A percentile compares a stretch with the other conserved stretches of the same genome.
Conservation (phyloP, 2,113 vertebrate species). For the Malurus cyaneus region DNA sequence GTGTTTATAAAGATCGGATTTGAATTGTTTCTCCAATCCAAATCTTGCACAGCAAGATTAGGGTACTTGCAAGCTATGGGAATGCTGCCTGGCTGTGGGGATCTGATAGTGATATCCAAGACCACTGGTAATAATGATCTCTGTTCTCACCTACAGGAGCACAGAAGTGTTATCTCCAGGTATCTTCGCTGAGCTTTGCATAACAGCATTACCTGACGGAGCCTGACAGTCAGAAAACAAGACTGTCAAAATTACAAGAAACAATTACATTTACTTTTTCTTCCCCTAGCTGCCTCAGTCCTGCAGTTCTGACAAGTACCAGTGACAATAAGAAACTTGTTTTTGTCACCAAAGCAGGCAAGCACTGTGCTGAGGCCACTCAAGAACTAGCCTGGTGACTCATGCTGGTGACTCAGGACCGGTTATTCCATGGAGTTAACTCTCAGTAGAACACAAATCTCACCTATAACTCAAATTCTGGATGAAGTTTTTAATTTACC, state of each 20-base stretch:
- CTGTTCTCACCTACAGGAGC: neutral
- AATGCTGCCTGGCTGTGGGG: neutral
- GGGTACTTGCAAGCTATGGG: rapidly evolving
- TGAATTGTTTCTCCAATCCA: neutral
- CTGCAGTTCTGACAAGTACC: neutral
- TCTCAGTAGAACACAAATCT: neutral
- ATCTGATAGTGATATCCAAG: neutral
- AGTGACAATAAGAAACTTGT: neutral
- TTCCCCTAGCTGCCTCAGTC: neutral
- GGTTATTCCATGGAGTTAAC: neutral
- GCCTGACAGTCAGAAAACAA: neutral
- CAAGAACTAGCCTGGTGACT: neutral
- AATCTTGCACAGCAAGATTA: neutral
- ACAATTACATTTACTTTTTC: neutral
- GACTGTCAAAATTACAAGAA: neutral
- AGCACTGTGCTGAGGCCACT: neutral
- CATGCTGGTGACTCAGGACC: neutral
- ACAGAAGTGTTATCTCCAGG: neutral
- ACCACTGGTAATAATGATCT: neutral
- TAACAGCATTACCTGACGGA: neutral
- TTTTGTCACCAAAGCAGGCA: neutral
- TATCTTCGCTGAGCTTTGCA: neutral
- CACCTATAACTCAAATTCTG: neutral
- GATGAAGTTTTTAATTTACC: neutral
- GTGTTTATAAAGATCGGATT: neutral